These are phyloP conservation scores for Nannobrachium achirus DNA, from an alignment of 2,113 vertebrate species.

Conservation along the genomic window DNA sequence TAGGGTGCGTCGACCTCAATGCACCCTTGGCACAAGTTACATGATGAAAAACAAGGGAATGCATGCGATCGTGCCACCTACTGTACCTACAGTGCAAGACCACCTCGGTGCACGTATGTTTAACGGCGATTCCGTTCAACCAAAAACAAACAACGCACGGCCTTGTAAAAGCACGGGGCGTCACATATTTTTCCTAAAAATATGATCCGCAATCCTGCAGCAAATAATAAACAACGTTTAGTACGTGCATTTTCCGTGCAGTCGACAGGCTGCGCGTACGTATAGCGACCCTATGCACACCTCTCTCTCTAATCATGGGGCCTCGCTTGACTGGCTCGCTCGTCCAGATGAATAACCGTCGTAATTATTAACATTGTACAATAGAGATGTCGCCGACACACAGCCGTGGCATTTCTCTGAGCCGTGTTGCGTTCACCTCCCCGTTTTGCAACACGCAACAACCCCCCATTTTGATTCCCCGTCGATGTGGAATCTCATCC, in stretches of 20 bases:
- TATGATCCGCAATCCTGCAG: background rate
- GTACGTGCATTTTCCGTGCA: constrained; percentile 20
- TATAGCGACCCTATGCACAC: constrained; percentile 20
- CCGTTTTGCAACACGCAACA: constrained; percentile 41
- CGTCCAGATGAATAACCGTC: constrained; percentile 2
- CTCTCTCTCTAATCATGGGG: constrained; percentile 29
- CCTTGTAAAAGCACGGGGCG: background rate
- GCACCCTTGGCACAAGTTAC: background rate
- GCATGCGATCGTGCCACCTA: constrained; percentile 43
- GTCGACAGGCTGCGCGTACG: constrained; percentile 11
- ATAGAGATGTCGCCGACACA: constrained; percentile 22
- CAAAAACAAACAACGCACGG: background rate
- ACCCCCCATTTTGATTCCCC: constrained; percentile 65
- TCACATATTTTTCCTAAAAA: constrained; percentile 8
- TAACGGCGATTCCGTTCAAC: background rate
- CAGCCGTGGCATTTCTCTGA: constrained; percentile 22
- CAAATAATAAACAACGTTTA: constrained; percentile 33
- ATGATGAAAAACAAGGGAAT: constrained; percentile 14
- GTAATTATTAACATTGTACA: background rate
- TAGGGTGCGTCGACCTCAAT: background rate
- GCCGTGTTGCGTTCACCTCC: constrained; percentile 50
- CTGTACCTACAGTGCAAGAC: constrained; percentile 17
- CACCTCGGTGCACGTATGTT: constrained; percentile 17
- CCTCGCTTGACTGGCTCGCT: constrained; percentile 16
- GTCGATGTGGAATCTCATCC: constrained; percentile 39